Evolutionary conservation across 2,113 vertebrate genomes (phyloP), one percentile per base, ranked within the genome.

Genomic region (Guaruba guarouba): DNA sequence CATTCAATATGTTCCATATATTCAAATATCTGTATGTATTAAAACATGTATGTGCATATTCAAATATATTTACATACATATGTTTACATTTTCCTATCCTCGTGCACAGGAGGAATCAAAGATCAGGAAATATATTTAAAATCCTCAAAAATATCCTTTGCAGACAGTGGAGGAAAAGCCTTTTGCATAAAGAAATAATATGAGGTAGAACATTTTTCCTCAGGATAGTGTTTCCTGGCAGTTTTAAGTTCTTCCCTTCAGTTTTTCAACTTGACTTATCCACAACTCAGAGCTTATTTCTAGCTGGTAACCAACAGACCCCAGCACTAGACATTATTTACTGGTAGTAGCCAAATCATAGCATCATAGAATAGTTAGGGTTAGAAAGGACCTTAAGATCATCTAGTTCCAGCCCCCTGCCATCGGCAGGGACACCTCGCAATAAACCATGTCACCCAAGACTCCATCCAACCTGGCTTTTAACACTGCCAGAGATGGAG

Each of bases 141-240:
- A 59, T 66, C n/a, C 10, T 27, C 61, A 54, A 80, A 57, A 61
- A 52, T 12, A 8, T 48, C 44, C 41, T 81, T 77, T 81, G 29
- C 7, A 83, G 17, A 33, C 7, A 48, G 23, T 29, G 13, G 15
- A 10, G 13, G 0, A 54, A 70, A 83, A 82, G 24, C 3, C 17
- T 55, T 77, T 55, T 43, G 17, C 14, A n/a, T 29, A 67, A 59
- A 59, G 18, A 7, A 75, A 24, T 63, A 57, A 18, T 2, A 20
- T 3, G 37, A 78, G 81, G 27, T 13, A 70, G 37, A 64, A 5
- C 5, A 54, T n/a, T 79, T 82, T 8, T 66, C 17, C 46, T 75
- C 48, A 75, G 14, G 0, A 0, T 14, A 54, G 22, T 0, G 1
- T 59, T 70, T 62, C 33, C 61, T 84, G 5, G 19, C 25, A 79